Evolutionary conservation across 2,888 invertebrate genomes (phyloP).

Genomic region (Pherbina coryleti): DNA sequence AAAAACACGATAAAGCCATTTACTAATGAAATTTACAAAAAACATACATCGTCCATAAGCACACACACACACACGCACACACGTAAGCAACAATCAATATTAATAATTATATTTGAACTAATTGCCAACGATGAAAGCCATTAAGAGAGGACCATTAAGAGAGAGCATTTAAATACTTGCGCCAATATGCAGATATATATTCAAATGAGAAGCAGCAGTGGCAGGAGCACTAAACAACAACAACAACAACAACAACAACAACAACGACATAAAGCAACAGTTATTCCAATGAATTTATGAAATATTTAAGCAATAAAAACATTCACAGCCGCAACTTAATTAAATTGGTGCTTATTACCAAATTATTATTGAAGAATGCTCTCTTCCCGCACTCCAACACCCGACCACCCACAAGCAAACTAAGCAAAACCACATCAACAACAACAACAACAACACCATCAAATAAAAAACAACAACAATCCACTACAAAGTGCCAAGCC

Average conservation of each 20-base stretch:
- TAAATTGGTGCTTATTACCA: slow-evolving; percentile 56
- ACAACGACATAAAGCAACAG: background rate
- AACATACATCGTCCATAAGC: background rate
- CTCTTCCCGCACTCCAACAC: background rate
- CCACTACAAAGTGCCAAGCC: background rate
- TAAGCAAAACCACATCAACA: background rate
- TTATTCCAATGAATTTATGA: slow-evolving; percentile 35
- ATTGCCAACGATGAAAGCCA: background rate
- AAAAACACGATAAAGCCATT: background rate
- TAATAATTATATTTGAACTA: slow-evolving; percentile 8
- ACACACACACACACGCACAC: background rate
- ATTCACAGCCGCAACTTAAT: slow-evolving; percentile 60
- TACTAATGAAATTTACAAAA: background rate
- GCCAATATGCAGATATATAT: slow-evolving; percentile 64
- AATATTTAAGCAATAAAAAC: slow-evolving; percentile 57
- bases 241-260: slow-evolving; percentile 40
- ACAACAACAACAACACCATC: background rate
- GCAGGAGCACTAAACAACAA: background rate
- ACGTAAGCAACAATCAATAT: slow-evolving; percentile 4
- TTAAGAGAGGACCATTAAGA: background rate
- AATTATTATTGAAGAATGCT: slow-evolving; percentile 25
- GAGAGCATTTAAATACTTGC: slow-evolving; percentile 40
- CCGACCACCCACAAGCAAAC: background rate
- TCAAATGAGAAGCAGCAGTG: slow-evolving; percentile 59
- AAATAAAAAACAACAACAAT: background rate